Evolutionary conservation across 1,140 invertebrate species (phyloP), one percentile per base, ranked within the genome.

Genomic region (Parasteatoda tepidariorum): DNA sequence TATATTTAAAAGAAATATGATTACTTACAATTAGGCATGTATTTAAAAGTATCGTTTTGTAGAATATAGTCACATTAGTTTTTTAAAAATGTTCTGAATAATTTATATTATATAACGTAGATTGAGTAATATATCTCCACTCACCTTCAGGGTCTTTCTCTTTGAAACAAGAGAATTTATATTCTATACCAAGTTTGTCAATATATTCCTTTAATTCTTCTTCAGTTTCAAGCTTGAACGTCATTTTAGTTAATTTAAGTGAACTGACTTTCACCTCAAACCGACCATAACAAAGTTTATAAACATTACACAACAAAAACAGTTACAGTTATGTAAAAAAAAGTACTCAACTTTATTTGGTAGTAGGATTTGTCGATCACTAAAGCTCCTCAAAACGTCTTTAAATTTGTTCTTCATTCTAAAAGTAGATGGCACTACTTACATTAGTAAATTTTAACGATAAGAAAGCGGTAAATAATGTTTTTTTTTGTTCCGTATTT

Each of bases 111-210:
- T 11, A 22, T 22, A 11, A 18, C 26, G 18, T 24, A 62, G 26
- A 24, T 11, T 2, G 18, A 22, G 11, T 22, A 62, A 62, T 22
- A 26, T 11, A 11, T 22, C 18, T 11, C 11, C 13, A 30, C 84
- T 88, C 88, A 95, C 94, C 94, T 90, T 95, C 94, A 15, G 94
- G 91, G 85, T 93, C 93, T 87, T 95, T 95, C 88, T 96, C 94
- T 61, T 92, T 92, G 84, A 93, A 95, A 89, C 96, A 98, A 54
- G 95, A 95, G 88, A 96, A 98, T 86, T 94, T 91, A 88, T 97
- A 98, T 89, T 98, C 96, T 15, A 94, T 94, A n/a, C 94, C 94
- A 75, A 98, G 89, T 88, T 97, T 97, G 84, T 96, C 92, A 31
- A 97, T 87, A 88, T 94, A 98, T 85, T 95, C 92, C 88, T 96